Conservation (phyloP, 2,797 vertebrate species). For the Neostethus bicornis region DNA sequence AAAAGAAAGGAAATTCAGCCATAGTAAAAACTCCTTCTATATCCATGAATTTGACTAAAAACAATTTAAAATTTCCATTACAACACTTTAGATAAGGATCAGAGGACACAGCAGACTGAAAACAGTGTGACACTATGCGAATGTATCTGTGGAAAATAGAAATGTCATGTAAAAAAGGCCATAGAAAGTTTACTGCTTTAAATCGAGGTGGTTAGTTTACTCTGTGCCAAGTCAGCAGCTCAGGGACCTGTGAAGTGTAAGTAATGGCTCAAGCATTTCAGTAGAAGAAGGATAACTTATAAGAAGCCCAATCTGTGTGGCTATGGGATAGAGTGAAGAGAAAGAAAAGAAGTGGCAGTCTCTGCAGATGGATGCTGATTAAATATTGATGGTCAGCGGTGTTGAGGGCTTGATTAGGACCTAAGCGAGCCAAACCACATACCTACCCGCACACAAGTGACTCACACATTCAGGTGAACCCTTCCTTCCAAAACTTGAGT, state of each 20-base stretch:
- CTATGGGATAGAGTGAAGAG: constrained; percentile 19
- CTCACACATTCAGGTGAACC: constrained; percentile 30
- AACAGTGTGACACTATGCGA: no score
- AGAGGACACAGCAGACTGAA: no score
- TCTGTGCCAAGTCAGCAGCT: constrained; percentile 19
- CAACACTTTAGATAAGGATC: no score
- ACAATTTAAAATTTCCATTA: no score
- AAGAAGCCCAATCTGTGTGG: constrained; percentile 27
- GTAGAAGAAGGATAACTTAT: constrained; percentile 14
- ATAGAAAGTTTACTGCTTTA: constrained; percentile 12
- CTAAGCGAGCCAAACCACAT: constrained; percentile 38
- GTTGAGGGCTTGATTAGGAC: constrained; percentile 63
- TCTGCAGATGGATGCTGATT: constrained; percentile 70
- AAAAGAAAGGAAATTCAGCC: no score
- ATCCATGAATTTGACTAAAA: no score
- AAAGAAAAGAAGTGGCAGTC: constrained; percentile 46
- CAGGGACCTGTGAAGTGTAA: constrained; percentile 26
- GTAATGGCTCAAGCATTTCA: constrained; percentile 21
- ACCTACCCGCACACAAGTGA: constrained; percentile 25
- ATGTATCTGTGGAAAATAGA: no score
- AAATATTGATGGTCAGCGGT: constrained; percentile 72
- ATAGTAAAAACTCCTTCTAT: no score
- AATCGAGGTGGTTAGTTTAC: constrained; percentile 22
- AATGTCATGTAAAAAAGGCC: no score
- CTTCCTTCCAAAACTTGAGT: constrained; percentile 26